These are phyloP conservation scores for Bovichtus variegatus DNA, from an alignment of 2,797 vertebrate genomes.

Conservation along the genomic window DNA sequence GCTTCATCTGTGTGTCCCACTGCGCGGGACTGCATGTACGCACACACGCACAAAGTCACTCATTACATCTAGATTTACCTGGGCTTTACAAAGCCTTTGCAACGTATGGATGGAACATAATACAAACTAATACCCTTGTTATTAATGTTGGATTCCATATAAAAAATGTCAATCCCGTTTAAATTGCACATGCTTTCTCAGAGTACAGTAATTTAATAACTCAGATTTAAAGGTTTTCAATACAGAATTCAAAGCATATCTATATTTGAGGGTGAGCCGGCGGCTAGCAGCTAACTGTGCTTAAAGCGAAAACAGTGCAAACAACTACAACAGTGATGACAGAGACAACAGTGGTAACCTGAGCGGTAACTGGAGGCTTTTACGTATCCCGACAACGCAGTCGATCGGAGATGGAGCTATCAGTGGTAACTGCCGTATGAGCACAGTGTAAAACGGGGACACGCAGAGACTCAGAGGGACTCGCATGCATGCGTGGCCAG, in stretches of 20 bases:
- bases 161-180: neutral
- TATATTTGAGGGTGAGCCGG: neutral
- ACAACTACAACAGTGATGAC: neutral
- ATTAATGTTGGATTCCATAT: slow-evolving; percentile 1
- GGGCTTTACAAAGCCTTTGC: slow-evolving; percentile 3
- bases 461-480: too few relatives aligned
- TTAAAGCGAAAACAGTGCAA: neutral
- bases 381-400: too few relatives aligned
- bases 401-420: too few relatives aligned
- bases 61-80: slow-evolving; percentile 13
- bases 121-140: neutral
- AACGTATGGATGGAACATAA: neutral
- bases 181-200: neutral
- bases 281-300: neutral
- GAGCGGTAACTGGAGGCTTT: neutral
- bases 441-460: neutral
- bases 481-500: neutral
- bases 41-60: slow-evolving; percentile 6
- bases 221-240: neutral
- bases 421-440: neutral
- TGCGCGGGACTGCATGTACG: neutral
- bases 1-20: slow-evolving; percentile 37
- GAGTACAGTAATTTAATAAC: neutral
- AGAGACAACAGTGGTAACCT: neutral
- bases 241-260: neutral